Conservation (phyloP, 2,888 invertebrate genomes). For the Acleris sparsana region DNA sequence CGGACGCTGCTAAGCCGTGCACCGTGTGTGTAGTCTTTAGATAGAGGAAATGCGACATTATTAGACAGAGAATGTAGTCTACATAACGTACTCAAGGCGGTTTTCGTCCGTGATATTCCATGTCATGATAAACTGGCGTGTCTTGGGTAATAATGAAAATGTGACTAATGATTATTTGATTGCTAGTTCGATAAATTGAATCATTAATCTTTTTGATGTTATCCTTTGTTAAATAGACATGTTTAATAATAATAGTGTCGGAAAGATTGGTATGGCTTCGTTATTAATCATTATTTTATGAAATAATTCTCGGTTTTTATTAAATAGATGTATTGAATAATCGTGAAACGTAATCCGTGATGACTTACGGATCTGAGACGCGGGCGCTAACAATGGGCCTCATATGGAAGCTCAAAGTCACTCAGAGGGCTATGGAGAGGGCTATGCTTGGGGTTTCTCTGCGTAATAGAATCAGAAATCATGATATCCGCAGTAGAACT, state of each 20-base stretch:
- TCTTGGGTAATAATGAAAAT: neutral
- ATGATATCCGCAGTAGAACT: no score
- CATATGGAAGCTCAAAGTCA: no score
- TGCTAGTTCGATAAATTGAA: conserved; percentile 1
- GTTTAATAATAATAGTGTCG: conserved; percentile 5
- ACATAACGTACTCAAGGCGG: neutral
- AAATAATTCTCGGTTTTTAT: no score
- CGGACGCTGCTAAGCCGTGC: conserved; percentile 25
- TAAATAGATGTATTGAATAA: no score
- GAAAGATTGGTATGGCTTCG: neutral
- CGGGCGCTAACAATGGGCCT: no score
- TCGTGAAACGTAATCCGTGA: no score
- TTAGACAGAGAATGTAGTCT: neutral
- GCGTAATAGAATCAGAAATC: no score
- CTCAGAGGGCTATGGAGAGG: no score
- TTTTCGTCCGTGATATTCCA: neutral
- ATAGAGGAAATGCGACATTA: conserved; percentile 19
- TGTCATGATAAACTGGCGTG: conserved; percentile 7
- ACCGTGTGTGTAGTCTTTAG: conserved; percentile 1
- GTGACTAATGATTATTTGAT: conserved; percentile 21
- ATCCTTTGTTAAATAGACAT: conserved; percentile 10
- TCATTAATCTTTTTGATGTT: conserved; percentile 18
- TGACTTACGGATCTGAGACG: no score
- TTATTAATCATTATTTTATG: no score
- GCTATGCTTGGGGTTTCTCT: no score